Evolutionary conservation across 1,140 invertebrate species (phyloP).

Genomic region (Diachasmimorpha longicaudata): DNA sequence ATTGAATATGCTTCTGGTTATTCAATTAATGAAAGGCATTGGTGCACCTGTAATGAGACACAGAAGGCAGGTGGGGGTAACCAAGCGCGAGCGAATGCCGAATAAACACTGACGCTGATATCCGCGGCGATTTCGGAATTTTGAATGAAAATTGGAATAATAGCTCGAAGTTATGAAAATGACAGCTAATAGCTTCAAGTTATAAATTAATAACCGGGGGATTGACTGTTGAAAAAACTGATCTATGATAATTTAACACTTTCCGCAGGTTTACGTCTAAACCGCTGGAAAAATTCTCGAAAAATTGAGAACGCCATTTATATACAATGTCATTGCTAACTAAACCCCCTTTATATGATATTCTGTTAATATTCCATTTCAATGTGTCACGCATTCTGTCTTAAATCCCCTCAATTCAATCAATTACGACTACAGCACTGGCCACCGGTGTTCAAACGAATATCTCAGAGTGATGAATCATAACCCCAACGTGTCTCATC

Average conservation of each 20-base stretch:
- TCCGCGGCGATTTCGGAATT: background rate
- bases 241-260: too few relatives aligned
- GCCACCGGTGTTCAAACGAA: background rate
- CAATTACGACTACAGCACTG: too few relatives aligned
- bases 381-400: too few relatives aligned
- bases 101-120: background rate
- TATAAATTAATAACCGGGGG: background rate
- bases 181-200: background rate
- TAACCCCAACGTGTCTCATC: constrained; percentile 29
- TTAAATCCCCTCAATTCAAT: too few relatives aligned
- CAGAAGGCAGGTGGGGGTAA: background rate
- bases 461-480: constrained; percentile 27
- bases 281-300: too few relatives aligned
- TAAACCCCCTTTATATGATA: too few relatives aligned
- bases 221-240: too few relatives aligned
- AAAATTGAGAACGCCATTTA: too few relatives aligned
- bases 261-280: too few relatives aligned
- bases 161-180: background rate
- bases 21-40: background rate
- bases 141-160: background rate
- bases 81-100: background rate
- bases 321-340: too few relatives aligned
- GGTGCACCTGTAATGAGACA: background rate
- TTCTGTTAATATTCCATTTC: too few relatives aligned
- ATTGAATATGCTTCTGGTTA: background rate